Conservation (phyloP, 1,140 invertebrate species). For the Mylabris phalerata region DNA sequence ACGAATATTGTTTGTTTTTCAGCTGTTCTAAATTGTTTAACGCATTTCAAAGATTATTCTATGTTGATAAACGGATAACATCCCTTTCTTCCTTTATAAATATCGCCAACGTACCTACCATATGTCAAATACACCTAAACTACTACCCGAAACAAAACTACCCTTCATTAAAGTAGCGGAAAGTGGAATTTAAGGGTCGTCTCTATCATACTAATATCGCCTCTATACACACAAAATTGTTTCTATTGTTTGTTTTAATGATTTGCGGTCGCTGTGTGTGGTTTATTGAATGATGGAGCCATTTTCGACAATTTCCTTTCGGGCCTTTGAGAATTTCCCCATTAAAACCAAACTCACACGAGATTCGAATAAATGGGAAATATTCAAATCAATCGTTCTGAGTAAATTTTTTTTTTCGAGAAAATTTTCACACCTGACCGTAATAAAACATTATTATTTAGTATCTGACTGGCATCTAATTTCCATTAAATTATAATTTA, state of each 20-base stretch:
- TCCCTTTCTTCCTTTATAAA: constrained; percentile 16
- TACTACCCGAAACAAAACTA: neutral
- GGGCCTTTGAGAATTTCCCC: too few species aligned
- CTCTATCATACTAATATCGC: too few species aligned
- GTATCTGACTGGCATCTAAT: too few species aligned
- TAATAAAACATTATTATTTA: too few species aligned
- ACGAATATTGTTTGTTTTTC: constrained; percentile 14
- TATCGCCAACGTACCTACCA: constrained; percentile 18
- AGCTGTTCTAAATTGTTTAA: constrained; percentile 16
- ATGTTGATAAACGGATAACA: constrained; percentile 21
- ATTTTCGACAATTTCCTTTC: neutral
- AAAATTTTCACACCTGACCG: too few species aligned
- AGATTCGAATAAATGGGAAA: too few species aligned
- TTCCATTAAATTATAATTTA: too few species aligned
- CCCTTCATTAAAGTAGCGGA: constrained; percentile 5
- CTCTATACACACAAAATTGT: neutral
- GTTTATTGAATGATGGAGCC: neutral
- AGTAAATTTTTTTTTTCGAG: too few species aligned
- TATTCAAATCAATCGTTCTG: too few species aligned
- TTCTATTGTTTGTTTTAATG: neutral
- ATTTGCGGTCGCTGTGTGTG: neutral
- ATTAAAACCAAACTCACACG: too few species aligned
- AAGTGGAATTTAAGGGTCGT: constrained; percentile 5
- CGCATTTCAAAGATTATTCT: constrained; percentile 13
- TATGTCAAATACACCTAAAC: constrained; percentile 6